Base-by-base conservation (phyloP, 2,113 vertebrate species). In the Blennius ocellaris region DNA sequence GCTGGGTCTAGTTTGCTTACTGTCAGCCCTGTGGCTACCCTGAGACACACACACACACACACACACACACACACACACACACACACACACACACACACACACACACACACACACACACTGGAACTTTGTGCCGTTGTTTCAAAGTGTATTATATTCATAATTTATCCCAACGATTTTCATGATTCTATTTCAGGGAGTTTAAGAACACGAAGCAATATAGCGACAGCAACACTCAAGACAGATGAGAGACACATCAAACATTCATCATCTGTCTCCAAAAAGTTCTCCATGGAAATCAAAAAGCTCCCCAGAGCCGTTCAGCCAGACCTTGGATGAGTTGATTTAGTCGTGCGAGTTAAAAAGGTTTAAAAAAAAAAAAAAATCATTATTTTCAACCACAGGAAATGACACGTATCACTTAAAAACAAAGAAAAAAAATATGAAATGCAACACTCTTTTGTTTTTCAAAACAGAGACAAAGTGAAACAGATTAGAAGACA, bases 1-100 rank as follows among this genome's bases (percentile, higher is more conserved):
- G 70, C 70, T 81, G 83, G 87, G 90, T 86, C 84, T 73, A 70
- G 80, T 89, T 91, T 85, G 76, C 78, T 90, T 80, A 83, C 82
- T 86, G 88, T 87, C 84, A 79, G 77, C 76, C 81, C 77, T 79
- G 70, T 78, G 83, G 85, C 72, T 68, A 71, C 72, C 51, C 73
- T 47, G 48, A 81, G 75, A 84, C 72, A 65, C 76, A 69, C 68
- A 75, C 80, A 61, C 69, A 64, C 54, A 10, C 38, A 49, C 54
- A 50, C 53, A 15, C 15, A 55, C 21, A 63, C 55, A 60, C 36
- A 50, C 58, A 54, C 45, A 44, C 67, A 68, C 43, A 69, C 49
- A 62, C 58, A 51, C 60, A 63, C 50, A 56, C 44, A 45, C 44
- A 45, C 44, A 45, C 44, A 45, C 44, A 45, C 44, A 45, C 44